Evolutionary conservation across 2,888 invertebrate genomes (phyloP), one percentile per base, ranked within the genome.

Genomic region (Idaea biselata): DNA sequence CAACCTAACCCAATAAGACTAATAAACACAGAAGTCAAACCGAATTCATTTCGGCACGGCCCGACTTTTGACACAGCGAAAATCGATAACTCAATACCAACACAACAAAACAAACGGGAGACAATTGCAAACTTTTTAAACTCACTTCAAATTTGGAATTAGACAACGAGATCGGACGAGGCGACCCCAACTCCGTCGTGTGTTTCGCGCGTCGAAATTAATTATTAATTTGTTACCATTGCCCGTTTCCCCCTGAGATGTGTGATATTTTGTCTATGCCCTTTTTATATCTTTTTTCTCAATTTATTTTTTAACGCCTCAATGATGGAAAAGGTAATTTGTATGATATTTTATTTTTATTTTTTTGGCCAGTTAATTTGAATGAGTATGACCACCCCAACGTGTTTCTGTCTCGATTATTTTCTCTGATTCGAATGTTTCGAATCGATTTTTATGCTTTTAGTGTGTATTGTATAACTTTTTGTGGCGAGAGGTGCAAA

Each of bases 171-270:
- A 82, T 84, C 82, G 82, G 81, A 83, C 83, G 77, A 81, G 32
- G 82, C 81, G 81, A 79, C 81, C 82, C 84, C 79, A 82, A 83
- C 82, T 85, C 83, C 71, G 77, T 76, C 77, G 80, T 77, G 80
- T 74, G 81, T 76, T 82, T 79, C 77, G 82, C 84, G 84, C 82
- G 87, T 79, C 83, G 83, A 89, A 91, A 91, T 89, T 89, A 89
- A 91, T 89, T 82, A 89, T 89, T 90, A 90, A 89, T 89, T 88
- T 89, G 87, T 87, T 84, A 80, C 86, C 86, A 84, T 83, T 81
- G 81, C 83, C 78, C 79, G 75, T 75, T 77, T 82, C 82, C 82
- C 82, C 77, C 73, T 77, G 74, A 78, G 83, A 80, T 78, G 80
- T 81, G 82, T 82, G 78, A 75, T 69, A 77, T 75, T 76, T 78